Evolutionary conservation across 2,888 invertebrate genomes (phyloP), one percentile per base, ranked within the genome.

Genomic region (Ennomos erosarius): DNA sequence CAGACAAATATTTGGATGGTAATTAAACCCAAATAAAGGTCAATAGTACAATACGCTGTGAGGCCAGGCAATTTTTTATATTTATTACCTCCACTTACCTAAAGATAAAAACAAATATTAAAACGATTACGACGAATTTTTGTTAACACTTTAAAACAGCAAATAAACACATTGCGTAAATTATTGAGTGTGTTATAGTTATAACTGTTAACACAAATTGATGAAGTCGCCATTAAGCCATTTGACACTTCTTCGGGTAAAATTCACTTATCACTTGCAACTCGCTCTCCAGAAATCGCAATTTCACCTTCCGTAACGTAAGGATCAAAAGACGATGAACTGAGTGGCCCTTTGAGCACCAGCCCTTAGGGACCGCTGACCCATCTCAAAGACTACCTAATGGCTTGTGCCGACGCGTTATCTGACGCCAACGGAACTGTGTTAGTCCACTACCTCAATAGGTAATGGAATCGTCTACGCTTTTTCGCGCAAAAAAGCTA

Each of bases 351-450:
- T 84, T 83, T 84, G 84, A 82, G 73, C 72, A 70, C 39, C 69
- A 67, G 71, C 64, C 73, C 77, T 75, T 71, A 68, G 67, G 74
- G 74, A 70, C 72, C 73, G 74, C 70, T 77, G 80, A 87, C 85
- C 87, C 85, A 77, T 74, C 84, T 87, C 84, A 86, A 84, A 81
- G 76, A 74, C 71, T 78, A 77, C 76, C 79, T 87, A 88, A 87
- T 87, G 84, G 85, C 43, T 60, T 60, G 59, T 55, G 59, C 80
- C 76, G 82, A 81, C 79, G 78, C 78, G 81, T 80, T 83, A 79
- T 79, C 75, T 50, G 51, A 55, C 71, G 64, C 72, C 61, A 40
- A 62, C 51, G 55, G 12, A 64, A 64, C 68, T 58, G 66, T 49
- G 63, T 65, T 63, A 55, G 47, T 53, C 42, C 37, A 58, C 67